Base-by-base conservation (phyloP, 2,797 vertebrate genomes). In the Platalea minor region DNA sequence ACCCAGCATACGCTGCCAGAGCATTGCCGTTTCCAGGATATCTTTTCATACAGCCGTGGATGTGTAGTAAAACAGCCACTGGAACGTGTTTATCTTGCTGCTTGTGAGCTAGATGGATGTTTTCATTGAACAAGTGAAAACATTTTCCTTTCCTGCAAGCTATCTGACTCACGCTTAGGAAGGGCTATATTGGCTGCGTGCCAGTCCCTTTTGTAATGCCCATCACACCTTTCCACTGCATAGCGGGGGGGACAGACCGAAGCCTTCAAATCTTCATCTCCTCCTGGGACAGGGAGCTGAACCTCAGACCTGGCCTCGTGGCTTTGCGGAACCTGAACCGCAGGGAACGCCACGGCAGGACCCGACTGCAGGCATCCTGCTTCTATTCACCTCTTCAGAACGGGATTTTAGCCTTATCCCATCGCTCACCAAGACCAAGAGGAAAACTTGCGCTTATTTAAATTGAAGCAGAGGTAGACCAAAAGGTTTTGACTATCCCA, bases 61-160 rank as follows among this genome's bases (percentile, higher is more conserved):
- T 2, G 6, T 0, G 26, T 5, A 67, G 51, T 1, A 17, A 6
- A 88, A 37, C 79, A 88, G 72, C 50, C 75, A 8, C 68, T 43
- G 79, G 23, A 65, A 81, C 0, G 2, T 1, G n/a, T 60, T 78
- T 57, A 9, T 53, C 67, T 76, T 0, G 0, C 69, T 26, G 87
- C 35, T 43, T 48, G 57, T 7, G 82, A 96, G 39, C 6, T 56
- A 45, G 68, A 48, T 15, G 8, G 3, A 0, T 23, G 63, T 67
- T 89, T 82, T 61, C 7, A 1, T 63, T 39, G 64, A 70, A 77
- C 57, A 82, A 88, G 68, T 57, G 64, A 78, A 87, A 91, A 89
- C 13, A n/a, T 65, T 86, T 85, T 67, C 83, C 67, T 41, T 31
- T 79, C 67, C 75, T 61, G 43, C 61, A 46, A 75, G 68, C 19